Conservation (phyloP, 2,888 invertebrate species). For the Prosapia bicincta region DNA sequence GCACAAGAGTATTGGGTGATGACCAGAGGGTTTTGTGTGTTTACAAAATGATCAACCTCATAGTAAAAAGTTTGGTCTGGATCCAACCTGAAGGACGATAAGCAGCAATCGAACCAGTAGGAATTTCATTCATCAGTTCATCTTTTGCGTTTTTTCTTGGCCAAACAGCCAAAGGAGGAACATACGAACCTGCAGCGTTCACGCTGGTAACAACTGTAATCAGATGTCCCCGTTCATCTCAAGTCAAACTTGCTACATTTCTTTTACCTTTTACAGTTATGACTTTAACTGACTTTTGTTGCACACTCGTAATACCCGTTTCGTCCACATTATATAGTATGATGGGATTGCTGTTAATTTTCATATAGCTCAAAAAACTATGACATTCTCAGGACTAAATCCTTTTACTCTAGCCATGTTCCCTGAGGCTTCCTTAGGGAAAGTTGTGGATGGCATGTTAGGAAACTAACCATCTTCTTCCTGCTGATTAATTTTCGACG, state of each 20-base stretch:
- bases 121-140: slow-evolving; percentile 12
- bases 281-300: slow-evolving; percentile 39
- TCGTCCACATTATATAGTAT: slow-evolving; percentile 43
- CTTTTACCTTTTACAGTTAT: slow-evolving; percentile 40
- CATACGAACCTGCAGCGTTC: slow-evolving; percentile 3
- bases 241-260: slow-evolving; percentile 28
- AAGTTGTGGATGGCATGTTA: background rate
- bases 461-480: background rate
- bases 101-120: slow-evolving; percentile 9
- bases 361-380: slow-evolving; percentile 10
- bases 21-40: slow-evolving; percentile 6
- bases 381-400: background rate
- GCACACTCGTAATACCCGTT: slow-evolving; percentile 43
- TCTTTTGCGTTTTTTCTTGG: slow-evolving; percentile 11
- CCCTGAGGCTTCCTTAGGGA: background rate
- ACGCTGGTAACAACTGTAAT: background rate
- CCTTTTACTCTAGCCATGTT: slow-evolving; percentile 3
- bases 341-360: slow-evolving; percentile 37
- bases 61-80: background rate
- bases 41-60: slow-evolving; percentile 12
- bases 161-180: slow-evolving; percentile 10
- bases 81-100: slow-evolving; percentile 9
- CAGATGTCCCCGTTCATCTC: slow-evolving; percentile 5
- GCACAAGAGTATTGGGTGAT: slow-evolving; percentile 9
- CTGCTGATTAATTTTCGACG: background rate